Evolutionary conservation across 2,888 invertebrate genomes (phyloP), one percentile per base, ranked within the genome.

Genomic region (Spilarctia lutea): DNA sequence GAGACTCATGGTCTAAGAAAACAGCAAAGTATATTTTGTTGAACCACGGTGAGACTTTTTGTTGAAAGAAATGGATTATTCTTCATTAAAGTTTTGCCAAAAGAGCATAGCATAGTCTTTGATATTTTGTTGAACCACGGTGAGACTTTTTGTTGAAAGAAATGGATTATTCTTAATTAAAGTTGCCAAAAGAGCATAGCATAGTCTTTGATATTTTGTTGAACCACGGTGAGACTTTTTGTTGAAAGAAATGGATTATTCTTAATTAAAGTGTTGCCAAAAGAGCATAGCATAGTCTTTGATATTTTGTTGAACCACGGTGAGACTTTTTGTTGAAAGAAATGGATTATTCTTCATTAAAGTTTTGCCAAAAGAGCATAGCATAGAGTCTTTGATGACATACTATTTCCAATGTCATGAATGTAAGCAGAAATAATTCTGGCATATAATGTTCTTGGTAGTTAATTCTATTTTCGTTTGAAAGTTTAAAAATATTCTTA

Each of bases 401-500:
- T 24, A 10, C 52, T 24, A 24, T 24, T 56, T 24, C 24, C n/a
- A 1, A 52, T 24, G 24, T 52, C 52, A 56, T n/a, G n/a, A 56
- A 56, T 56, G 52, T 24, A 24, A n/a, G 10, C 10, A n/a, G n/a
- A 56, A 56, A 33, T 35, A 33, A 45, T 45, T 20, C 69, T 72
- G 72, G 39, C 42, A 67, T 39, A 24, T 33, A 67, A 42, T 13
- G 2, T 39, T 67, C n/a, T 60, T 63, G 24, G 30, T 63, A 33
- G 4, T 71, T 52, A 13, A n/a, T 69, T 65, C 71, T 65, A 24
- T 67, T 70, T 72, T 69, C 66, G 71, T 68, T 74, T 67, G 70
- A 72, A 72, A 75, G 65, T 48, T 72, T 76, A 71, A 75, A 60
- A 80, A 65, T 73, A 87, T 93, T 93, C 93, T 84, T 87, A 91